Conservation (phyloP, 2,888 invertebrate genomes). For the Campopleginae sp. region DNA sequence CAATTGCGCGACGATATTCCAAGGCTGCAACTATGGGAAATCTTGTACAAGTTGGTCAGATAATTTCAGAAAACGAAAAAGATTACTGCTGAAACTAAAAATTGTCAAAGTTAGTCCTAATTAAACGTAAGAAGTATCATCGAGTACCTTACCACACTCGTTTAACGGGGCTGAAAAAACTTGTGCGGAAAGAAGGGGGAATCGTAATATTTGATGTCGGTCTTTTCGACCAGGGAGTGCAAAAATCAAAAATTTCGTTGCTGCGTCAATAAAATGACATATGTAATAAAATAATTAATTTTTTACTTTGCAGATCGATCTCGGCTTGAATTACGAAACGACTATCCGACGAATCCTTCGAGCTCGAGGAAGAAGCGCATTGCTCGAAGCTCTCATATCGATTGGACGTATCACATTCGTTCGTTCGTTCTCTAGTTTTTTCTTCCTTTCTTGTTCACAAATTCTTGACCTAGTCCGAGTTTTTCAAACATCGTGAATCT, state of each 20-base stretch:
- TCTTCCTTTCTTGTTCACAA: constrained; percentile 25
- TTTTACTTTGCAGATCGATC: constrained; percentile 46
- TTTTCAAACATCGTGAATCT: constrained; percentile 48
- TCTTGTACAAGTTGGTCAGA: no score
- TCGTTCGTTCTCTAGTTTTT: constrained; percentile 20
- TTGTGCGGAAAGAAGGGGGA: no score
- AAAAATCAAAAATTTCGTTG: background rate
- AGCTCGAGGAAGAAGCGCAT: constrained; percentile 5
- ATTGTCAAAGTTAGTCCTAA: no score
- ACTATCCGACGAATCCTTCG: constrained; percentile 34
- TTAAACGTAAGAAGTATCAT: no score
- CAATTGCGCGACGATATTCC: background rate
- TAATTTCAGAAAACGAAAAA: no score
- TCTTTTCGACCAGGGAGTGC: no score
- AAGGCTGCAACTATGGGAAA: background rate
- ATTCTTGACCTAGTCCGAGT: constrained; percentile 34
- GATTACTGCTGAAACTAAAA: no score
- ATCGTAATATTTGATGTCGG: no score
- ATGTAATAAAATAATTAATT: background rate
- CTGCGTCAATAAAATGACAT: background rate
- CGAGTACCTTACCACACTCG: no score
- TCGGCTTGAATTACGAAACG: constrained; percentile 24
- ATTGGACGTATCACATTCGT: background rate
- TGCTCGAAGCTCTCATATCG: background rate
- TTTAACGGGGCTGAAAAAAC: no score